Percentiles rank a stretch among this genome's conserved stretches.
phyloP scores from a whole-genome alignment of 2,888 invertebrate species.

The Acronicta psi region DNA sequence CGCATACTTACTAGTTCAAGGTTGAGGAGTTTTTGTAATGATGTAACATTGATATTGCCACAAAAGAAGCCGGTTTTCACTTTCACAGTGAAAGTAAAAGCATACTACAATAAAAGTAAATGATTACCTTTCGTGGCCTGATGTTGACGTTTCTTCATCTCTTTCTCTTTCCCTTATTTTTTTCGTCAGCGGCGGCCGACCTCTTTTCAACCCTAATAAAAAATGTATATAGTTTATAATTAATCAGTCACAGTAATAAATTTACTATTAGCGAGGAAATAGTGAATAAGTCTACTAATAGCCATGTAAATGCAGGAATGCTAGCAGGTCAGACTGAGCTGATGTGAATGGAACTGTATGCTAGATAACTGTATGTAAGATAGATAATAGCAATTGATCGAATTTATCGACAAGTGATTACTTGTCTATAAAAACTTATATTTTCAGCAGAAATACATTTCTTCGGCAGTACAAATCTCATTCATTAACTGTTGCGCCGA shows the following conservation, averaged over 20 bases:
- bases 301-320: no score
- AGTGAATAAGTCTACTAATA: no score
- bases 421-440: no score
- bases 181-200: slow-evolving; percentile 80
- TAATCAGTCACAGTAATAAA: no score
- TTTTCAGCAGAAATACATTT: no score
- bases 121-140: slow-evolving; percentile 76
- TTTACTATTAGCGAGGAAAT: no score
- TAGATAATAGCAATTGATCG: no score
- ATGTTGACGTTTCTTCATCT: slow-evolving; percentile 73
- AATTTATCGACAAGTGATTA: no score
- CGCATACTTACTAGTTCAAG: slow-evolving; percentile 19
- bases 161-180: slow-evolving; percentile 76
- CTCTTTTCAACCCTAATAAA: slow-evolving; percentile 82
- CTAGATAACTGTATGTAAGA: no score
- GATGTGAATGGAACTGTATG: no score
- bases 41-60: slow-evolving; percentile 1
- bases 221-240: not conserved
- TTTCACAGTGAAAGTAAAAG: slow-evolving; percentile 36
- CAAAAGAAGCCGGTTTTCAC: slow-evolving; percentile 17
- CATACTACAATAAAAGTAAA: not conserved
- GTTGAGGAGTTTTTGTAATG: slow-evolving; percentile 14
- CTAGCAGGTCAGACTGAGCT: no score
- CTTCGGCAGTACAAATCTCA: no score
- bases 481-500: not conserved